phyloP scores from a whole-genome alignment of 1,140 invertebrate genomes.

The Habropoda laboriosa region DNA sequence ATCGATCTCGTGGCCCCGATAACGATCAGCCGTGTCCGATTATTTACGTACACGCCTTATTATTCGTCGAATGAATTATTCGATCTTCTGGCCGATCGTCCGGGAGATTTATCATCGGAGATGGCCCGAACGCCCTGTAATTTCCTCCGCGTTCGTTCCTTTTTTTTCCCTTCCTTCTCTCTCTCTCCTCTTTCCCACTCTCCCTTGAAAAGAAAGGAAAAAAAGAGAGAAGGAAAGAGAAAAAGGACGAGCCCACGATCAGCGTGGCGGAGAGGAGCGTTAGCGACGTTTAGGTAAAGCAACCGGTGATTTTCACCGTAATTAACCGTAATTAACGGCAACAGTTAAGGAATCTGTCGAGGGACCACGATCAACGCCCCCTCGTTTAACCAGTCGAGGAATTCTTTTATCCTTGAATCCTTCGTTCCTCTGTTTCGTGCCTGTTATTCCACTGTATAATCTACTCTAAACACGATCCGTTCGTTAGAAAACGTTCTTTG shows the following conservation, averaged over 20 bases:
- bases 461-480: neutral
- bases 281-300: constrained; percentile 65
- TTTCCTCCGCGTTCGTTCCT: constrained; percentile 43
- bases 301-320: constrained; percentile 60
- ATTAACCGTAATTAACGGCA: constrained; percentile 71
- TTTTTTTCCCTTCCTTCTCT: neutral
- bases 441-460: neutral
- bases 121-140: constrained; percentile 51
- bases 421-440: neutral
- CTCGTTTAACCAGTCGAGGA: constrained; percentile 60
- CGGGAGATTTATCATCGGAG: constrained; percentile 58
- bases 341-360: constrained; percentile 65
- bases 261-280: constrained; percentile 59
- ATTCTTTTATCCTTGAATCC: constrained; percentile 15
- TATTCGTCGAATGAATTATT: constrained; percentile 33
- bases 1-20: constrained; percentile 36
- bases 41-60: constrained; percentile 30
- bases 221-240: no score
- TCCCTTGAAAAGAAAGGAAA: no score
- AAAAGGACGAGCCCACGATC: no score
- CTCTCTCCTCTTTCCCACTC: neutral
- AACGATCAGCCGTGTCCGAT: constrained; percentile 30
- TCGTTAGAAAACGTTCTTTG: constrained; percentile 7
- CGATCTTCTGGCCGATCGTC: constrained; percentile 42
- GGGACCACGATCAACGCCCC: constrained; percentile 67